phyloP scores from a whole-genome alignment of 1,140 invertebrate genomes.

The Eumeta japonica region DNA sequence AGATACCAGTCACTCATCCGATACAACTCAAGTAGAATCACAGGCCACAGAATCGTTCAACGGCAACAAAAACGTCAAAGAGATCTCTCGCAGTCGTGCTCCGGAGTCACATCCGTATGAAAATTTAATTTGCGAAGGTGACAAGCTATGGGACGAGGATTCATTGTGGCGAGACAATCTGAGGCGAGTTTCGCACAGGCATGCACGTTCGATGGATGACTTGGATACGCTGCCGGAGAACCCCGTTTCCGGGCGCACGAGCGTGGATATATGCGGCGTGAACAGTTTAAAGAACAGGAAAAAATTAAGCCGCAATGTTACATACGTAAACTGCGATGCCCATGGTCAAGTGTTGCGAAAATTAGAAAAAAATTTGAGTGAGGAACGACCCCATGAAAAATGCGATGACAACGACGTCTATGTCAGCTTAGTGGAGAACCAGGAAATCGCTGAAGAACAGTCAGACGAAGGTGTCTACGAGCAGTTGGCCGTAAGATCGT shows the following conservation, averaged over 20 bases:
- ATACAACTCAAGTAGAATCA: not conserved
- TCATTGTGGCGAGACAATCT: constrained; percentile 76
- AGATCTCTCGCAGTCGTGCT: too few species aligned
- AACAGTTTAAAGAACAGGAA: constrained; percentile 45
- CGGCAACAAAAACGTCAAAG: not conserved
- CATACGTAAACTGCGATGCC: constrained; percentile 73
- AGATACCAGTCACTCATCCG: not conserved
- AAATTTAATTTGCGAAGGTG: constrained; percentile 56
- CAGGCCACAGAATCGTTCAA: not conserved
- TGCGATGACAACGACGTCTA: constrained; percentile 60
- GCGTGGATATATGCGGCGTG: constrained; percentile 31
- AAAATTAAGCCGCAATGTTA: constrained; percentile 65
- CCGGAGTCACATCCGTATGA: constrained; percentile 43
- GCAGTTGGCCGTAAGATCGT: constrained; percentile 37
- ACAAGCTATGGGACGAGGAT: constrained; percentile 82
- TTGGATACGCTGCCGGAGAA: constrained; percentile 61
- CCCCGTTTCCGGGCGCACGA: constrained; percentile 24
- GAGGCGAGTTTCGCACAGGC: constrained; percentile 72
- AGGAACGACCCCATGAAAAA: constrained; percentile 25
- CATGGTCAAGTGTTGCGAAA: constrained; percentile 30
- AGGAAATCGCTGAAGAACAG: constrained; percentile 16
- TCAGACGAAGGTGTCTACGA: constrained; percentile 54
- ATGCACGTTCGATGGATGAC: constrained; percentile 78
- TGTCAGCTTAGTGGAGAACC: constrained; percentile 55
- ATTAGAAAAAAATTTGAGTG: constrained; percentile 17